Percentiles rank a stretch among this genome's conserved stretches.
These are phyloP conservation scores for Cavia porcellus DNA, from an alignment of 2,113 vertebrate species.

Conservation along the genomic window DNA sequence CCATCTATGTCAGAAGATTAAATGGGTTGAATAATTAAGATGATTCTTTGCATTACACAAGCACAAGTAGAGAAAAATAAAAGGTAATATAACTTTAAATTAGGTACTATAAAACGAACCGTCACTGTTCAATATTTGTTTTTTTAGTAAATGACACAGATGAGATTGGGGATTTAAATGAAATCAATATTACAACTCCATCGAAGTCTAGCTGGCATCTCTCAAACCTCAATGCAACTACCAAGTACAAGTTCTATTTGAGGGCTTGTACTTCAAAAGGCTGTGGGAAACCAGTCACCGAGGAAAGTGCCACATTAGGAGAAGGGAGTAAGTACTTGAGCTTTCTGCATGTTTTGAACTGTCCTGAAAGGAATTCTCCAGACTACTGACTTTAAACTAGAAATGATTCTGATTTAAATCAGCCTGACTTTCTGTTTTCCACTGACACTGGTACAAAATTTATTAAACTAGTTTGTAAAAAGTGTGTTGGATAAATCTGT, in stretches of 20 bases:
- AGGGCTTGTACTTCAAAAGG: slow-evolving; percentile 93
- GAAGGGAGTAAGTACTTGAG: slow-evolving; percentile 92
- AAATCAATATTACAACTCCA: slow-evolving; percentile 89
- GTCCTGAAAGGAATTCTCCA: accelerated
- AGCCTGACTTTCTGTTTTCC: neutral
- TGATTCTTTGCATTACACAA: neutral
- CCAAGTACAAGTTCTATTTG: slow-evolving; percentile 96
- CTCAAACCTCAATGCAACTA: slow-evolving; percentile 90
- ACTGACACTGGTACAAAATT: neutral
- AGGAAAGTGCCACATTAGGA: slow-evolving; percentile 92
- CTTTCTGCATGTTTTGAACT: neutral
- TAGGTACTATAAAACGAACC: neutral
- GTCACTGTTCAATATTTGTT: slow-evolving; percentile 11
- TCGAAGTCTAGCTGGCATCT: slow-evolving; percentile 90
- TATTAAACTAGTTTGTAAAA: neutral
- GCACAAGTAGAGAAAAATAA: neutral
- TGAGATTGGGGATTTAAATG: slow-evolving; percentile 90
- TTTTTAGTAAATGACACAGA: slow-evolving; percentile 94
- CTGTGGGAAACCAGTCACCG: slow-evolving; percentile 92
- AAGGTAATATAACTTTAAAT: neutral
- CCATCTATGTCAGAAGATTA: neutral
- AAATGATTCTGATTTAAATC: neutral
- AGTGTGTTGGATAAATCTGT: neutral
- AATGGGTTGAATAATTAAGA: neutral
- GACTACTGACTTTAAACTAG: neutral